A percentile compares a stretch with the other conserved stretches of the same genome.
Evolutionary conservation across 2,113 vertebrate genomes (phyloP).

Genomic region (Poeciliopsis retropinna): DNA sequence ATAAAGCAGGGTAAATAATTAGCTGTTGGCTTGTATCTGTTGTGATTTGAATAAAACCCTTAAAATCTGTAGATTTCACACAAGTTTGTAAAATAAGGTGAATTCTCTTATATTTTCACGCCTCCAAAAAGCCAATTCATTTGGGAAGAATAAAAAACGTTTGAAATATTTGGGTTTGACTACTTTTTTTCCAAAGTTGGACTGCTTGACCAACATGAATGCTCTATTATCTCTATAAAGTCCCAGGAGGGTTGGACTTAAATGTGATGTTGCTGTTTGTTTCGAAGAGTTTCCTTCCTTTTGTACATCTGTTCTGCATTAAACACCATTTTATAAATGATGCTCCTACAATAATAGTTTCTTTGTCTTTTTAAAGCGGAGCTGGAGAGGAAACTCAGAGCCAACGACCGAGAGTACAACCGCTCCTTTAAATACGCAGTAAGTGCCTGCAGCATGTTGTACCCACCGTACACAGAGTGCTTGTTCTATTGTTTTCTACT

Average conservation of each 20-base stretch:
- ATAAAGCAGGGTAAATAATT: no score
- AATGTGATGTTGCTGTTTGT: not conserved
- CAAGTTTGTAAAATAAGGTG: no score
- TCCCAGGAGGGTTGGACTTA: not conserved
- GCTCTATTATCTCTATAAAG: not conserved
- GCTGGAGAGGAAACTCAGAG: constrained; percentile 86
- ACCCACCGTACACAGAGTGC: no score
- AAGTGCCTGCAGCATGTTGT: constrained; percentile 63
- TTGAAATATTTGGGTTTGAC: no score
- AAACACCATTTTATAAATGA: not conserved
- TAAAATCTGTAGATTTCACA: no score
- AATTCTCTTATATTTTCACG: no score
- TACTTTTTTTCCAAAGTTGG: not conserved
- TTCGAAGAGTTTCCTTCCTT: not conserved
- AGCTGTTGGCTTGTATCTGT: no score
- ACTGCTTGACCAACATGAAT: not conserved
- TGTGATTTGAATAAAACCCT: no score
- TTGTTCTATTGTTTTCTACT: not conserved
- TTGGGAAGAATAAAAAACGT: no score
- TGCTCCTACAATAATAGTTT: not conserved
- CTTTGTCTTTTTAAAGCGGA: constrained; percentile 69
- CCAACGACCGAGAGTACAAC: constrained; percentile 90
- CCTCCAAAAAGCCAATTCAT: no score
- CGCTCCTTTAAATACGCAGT: constrained; percentile 89
- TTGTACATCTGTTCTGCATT: not conserved